phyloP scores from a whole-genome alignment of 2,888 invertebrate species.

The Stenurella melanura region DNA sequence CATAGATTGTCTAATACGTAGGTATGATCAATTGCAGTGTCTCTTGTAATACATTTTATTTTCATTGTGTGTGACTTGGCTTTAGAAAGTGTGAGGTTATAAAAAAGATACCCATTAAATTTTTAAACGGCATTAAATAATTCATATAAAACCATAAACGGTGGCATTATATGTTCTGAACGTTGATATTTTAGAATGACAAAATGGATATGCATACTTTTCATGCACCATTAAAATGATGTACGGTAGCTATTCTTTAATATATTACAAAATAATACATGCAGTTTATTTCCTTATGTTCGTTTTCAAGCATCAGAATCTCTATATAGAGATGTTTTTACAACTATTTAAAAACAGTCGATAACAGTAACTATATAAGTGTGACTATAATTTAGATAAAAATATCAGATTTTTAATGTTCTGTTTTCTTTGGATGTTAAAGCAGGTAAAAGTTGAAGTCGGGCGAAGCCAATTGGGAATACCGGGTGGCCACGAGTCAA shows the following conservation, averaged over 20 bases:
- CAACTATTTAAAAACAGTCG: no score
- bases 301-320: not conserved
- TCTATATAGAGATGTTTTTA: not conserved
- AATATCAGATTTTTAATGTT: no score
- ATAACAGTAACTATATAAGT: no score
- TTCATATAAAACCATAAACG: constrained; percentile 61
- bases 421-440: no score
- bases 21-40: not conserved
- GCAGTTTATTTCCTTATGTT: not conserved
- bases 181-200: constrained; percentile 64
- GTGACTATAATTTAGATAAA: no score
- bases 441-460: no score
- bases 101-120: constrained; percentile 21
- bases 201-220: constrained; percentile 63
- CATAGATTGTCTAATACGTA: no score
- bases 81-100: constrained; percentile 20
- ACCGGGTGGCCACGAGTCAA: no score
- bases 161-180: constrained; percentile 63
- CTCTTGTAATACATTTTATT: constrained; percentile 16
- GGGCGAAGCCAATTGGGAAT: no score
- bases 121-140: constrained; percentile 55
- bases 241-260: constrained; percentile 58
- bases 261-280: constrained; percentile 46
- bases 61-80: constrained; percentile 24
- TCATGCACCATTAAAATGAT: constrained; percentile 67